A percentile compares a stretch with the other conserved stretches of the same genome.
These are phyloP conservation scores for Proisotoma minuta DNA, from an alignment of 2,888 invertebrate species.

Conservation along the genomic window DNA sequence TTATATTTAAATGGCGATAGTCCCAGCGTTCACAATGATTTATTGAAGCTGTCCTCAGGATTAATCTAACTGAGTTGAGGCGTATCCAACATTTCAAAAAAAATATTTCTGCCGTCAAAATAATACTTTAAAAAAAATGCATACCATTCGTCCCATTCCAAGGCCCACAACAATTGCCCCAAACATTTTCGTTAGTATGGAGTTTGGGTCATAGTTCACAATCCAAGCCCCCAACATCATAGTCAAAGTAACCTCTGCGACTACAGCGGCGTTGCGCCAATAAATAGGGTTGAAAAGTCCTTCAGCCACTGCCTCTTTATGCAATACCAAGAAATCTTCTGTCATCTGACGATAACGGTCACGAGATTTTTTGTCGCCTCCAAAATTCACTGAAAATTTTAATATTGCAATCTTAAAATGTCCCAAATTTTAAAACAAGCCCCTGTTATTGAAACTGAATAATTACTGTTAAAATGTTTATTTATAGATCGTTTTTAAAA, in stretches of 20 bases:
- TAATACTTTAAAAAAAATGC: not conserved
- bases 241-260: constrained; percentile 25
- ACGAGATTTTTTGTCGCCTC: constrained; percentile 13
- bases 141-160: constrained; percentile 19
- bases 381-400: constrained; percentile 23
- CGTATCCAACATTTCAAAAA: no score
- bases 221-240: constrained; percentile 22
- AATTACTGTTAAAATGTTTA: no score
- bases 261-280: constrained; percentile 21
- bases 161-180: constrained; percentile 22
- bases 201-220: constrained; percentile 12
- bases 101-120: no score
- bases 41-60: no score
- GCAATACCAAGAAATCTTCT: constrained; percentile 16
- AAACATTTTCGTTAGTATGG: constrained; percentile 13
- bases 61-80: no score
- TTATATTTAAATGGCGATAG: no score
- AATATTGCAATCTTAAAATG: no score
- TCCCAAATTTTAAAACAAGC: no score
- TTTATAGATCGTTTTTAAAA: no score
- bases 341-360: constrained; percentile 24
- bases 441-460: no score
- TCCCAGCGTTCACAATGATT: no score
- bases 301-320: constrained; percentile 21
- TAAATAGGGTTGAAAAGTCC: constrained; percentile 26